These are phyloP conservation scores for Holocentrus rufus DNA, from an alignment of 2,797 vertebrate genomes.

Conservation along the genomic window DNA sequence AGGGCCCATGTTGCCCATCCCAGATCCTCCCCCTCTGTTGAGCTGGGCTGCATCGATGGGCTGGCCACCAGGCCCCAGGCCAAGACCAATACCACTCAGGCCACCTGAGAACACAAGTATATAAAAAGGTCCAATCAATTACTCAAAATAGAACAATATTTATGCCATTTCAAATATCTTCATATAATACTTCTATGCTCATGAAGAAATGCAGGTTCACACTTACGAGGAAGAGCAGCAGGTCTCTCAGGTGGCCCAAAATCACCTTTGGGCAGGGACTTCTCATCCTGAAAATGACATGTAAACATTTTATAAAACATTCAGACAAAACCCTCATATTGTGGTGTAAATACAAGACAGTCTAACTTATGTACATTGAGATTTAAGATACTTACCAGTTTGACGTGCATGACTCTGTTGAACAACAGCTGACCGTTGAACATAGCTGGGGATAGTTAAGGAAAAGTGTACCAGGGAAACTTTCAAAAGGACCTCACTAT, in stretches of 20 bases:
- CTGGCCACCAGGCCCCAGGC: constrained; percentile 95
- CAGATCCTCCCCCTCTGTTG: constrained; percentile 84
- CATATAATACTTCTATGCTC: neutral
- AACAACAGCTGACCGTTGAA: constrained; percentile 97
- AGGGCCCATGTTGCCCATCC: constrained; percentile 93
- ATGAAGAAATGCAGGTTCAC: neutral
- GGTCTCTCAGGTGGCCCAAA: constrained; percentile 92
- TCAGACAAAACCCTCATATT: fast-evolving
- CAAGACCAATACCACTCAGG: constrained; percentile 94
- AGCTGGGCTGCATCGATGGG: constrained; percentile 95
- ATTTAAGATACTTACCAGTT: constrained; percentile 87
- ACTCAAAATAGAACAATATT: neutral
- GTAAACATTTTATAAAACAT: neutral
- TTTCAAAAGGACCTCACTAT: neutral
- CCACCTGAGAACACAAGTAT: constrained; percentile 82
- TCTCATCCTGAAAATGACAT: constrained; percentile 87
- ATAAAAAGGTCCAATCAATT: neutral
- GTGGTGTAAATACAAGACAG: neutral
- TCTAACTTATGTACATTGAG: neutral
- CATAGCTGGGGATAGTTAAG: constrained; percentile 90
- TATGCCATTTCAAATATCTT: neutral
- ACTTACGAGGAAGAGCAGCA: constrained; percentile 94
- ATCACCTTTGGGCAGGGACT: constrained; percentile 95
- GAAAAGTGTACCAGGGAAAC: constrained; percentile 40
- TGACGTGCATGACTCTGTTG: constrained; percentile 97